Evolutionary conservation across 2,113 vertebrate genomes (phyloP).

Genomic region (Leucopsar rothschildi): DNA sequence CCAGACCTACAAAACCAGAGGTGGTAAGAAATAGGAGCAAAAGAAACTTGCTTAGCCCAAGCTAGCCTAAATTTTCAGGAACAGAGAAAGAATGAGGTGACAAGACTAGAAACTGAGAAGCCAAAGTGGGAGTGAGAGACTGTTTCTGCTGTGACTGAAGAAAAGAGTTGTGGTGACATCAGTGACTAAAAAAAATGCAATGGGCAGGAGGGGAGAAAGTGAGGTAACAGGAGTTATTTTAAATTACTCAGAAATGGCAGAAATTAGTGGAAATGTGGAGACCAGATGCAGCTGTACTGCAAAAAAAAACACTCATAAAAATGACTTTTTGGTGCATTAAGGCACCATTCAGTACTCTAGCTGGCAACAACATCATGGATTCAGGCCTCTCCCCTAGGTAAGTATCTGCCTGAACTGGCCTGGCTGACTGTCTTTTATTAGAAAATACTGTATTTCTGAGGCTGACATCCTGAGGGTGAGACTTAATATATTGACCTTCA

Average conservation of each 20-base stretch:
- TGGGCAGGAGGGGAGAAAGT: slow-evolving; percentile 42
- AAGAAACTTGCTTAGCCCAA: not conserved
- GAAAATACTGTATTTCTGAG: not conserved
- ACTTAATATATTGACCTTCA: not conserved
- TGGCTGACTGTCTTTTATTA: not conserved
- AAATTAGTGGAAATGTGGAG: slow-evolving; percentile 52
- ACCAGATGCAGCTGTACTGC: slow-evolving; percentile 56
- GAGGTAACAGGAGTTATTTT: slow-evolving; percentile 58
- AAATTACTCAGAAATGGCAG: slow-evolving; percentile 54
- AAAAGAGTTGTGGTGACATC: slow-evolving; percentile 33
- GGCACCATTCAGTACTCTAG: not conserved
- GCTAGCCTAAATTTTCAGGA: not conserved
- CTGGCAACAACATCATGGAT: slow-evolving; percentile 1
- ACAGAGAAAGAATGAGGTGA: slow-evolving; percentile 27
- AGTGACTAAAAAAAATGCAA: slow-evolving; percentile 35
- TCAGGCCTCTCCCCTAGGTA: not conserved
- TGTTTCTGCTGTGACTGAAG: slow-evolving; percentile 1
- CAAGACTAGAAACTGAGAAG: slow-evolving; percentile 14
- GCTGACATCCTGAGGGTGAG: not conserved
- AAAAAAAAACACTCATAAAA: slow-evolving; percentile 3
- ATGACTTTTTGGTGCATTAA: not conserved
- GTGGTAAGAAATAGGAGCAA: not conserved
- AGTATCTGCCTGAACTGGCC: not conserved
- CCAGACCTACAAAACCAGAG: not conserved
- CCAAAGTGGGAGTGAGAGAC: not conserved